phyloP scores from a whole-genome alignment of 2,888 invertebrate species.

The Stenotaenia linearis region DNA sequence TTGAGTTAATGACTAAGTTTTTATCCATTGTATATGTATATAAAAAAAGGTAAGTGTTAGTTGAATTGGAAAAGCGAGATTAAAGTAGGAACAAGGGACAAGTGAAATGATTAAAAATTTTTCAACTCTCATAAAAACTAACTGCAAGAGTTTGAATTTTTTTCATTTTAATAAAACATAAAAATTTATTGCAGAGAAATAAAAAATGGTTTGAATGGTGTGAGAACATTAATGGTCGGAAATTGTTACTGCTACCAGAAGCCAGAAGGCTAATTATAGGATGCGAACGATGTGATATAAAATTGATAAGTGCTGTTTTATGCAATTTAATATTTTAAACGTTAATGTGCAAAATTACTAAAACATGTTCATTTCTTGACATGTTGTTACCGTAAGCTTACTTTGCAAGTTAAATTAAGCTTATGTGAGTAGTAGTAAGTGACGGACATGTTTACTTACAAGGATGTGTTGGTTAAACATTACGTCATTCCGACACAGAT shows the following conservation, averaged over 20 bases:
- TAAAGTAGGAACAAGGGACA: conserved; percentile 13
- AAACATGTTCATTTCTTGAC: too few relatives aligned
- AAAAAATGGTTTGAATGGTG: not conserved
- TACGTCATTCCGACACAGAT: too few relatives aligned
- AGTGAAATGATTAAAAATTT: conserved; percentile 19
- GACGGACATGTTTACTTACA: too few relatives aligned
- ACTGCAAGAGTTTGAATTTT: not conserved
- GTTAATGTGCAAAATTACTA: too few relatives aligned
- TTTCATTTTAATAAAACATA: not conserved
- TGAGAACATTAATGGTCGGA: not conserved
- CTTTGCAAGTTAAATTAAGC: too few relatives aligned
- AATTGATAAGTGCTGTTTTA: not conserved
- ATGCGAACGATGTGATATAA: not conserved
- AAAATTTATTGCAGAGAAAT: not conserved
- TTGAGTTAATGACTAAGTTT: conserved; percentile 6
- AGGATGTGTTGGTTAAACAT: too few relatives aligned
- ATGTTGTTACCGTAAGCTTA: too few relatives aligned
- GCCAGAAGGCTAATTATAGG: conserved; percentile 10
- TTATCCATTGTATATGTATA: not conserved
- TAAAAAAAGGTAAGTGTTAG: not conserved
- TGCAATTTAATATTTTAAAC: not conserved
- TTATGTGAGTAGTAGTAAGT: too few relatives aligned
- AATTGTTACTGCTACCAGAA: not conserved
- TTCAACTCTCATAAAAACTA: not conserved
- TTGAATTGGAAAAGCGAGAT: conserved; percentile 14